These are phyloP conservation scores for Dromaius novaehollandiae DNA, from an alignment of 2,113 vertebrate genomes.

Conservation along the genomic window DNA sequence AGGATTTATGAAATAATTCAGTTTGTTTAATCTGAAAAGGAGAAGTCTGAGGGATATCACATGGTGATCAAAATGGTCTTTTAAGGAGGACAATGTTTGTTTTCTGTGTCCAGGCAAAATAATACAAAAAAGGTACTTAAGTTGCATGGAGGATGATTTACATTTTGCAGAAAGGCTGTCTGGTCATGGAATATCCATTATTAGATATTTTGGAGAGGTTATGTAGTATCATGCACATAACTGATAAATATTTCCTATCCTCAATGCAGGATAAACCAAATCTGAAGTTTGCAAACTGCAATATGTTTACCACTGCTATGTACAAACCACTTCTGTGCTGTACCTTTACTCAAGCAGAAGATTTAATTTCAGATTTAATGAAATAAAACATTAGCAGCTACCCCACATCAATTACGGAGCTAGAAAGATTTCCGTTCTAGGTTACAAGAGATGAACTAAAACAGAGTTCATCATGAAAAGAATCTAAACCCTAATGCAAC, in stretches of 20 bases:
- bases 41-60: neutral
- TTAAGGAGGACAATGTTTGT: neutral
- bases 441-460: neutral
- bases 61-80: neutral
- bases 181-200: neutral
- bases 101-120: neutral
- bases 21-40: neutral
- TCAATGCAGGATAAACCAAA: neutral
- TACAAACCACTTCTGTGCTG: neutral
- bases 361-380: neutral
- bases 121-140: neutral
- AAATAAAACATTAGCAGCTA: neutral
- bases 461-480: neutral
- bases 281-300: neutral
- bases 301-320: neutral
- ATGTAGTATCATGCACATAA: neutral
- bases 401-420: neutral
- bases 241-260: neutral
- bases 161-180: neutral
- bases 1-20: neutral
- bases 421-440: neutral
- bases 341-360: neutral
- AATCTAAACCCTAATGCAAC: accelerated
- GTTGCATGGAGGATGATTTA: neutral
- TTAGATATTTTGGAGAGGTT: neutral